phyloP scores from a whole-genome alignment of 1,140 invertebrate genomes.

The Planococcus citri region DNA sequence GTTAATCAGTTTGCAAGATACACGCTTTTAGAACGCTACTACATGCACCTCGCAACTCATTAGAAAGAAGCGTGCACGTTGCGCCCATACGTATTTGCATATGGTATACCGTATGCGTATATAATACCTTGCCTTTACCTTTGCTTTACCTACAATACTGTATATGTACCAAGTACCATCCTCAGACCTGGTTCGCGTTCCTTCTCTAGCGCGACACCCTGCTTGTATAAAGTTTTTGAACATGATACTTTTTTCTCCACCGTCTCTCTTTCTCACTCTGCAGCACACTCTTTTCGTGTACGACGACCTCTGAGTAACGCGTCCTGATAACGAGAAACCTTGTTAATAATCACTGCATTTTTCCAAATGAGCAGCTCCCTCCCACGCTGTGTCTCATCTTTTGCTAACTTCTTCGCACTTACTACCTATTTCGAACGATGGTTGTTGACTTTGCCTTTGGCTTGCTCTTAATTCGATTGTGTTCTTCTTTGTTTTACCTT shows the following conservation, averaged over 20 bases:
- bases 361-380: background rate
- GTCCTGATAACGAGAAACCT: background rate
- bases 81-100: constrained; percentile 11
- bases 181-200: no score
- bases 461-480: background rate
- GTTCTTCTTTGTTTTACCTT: no score
- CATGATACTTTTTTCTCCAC: background rate
- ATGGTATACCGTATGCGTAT: background rate
- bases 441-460: no score
- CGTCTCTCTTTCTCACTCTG: background rate
- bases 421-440: no score
- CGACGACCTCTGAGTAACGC: no score
- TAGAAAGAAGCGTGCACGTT: constrained; percentile 12
- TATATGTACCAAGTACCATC: no score
- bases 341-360: constrained; percentile 7
- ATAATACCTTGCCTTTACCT: no score
- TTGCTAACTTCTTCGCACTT: no score
- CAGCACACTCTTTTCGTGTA: no score
- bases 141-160: no score
- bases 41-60: constrained; percentile 19
- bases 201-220: background rate
- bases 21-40: constrained; percentile 16
- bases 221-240: background rate
- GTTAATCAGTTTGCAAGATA: constrained; percentile 15
- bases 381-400: no score